These are phyloP conservation scores for Ctenoplectra terminalis DNA, from an alignment of 1,140 invertebrate species.

Conservation along the genomic window DNA sequence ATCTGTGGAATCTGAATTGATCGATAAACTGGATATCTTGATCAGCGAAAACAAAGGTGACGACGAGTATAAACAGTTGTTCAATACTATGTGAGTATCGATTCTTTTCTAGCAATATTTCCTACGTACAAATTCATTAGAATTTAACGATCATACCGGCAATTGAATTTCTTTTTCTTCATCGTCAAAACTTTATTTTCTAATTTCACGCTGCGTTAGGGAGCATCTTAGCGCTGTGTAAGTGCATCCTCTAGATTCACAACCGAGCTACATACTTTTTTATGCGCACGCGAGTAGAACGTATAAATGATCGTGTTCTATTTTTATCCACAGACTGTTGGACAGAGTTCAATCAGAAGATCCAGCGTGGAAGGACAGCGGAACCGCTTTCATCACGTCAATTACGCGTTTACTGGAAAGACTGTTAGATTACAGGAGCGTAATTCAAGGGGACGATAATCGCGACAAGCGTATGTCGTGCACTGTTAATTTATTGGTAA, in stretches of 20 bases:
- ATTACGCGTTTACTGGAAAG: constrained; percentile 94
- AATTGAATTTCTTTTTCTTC: neutral
- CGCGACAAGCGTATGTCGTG: constrained; percentile 97
- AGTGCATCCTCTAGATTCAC: constrained; percentile 81
- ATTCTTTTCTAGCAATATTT: neutral
- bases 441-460: constrained; percentile 96
- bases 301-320: constrained; percentile 1
- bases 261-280: neutral
- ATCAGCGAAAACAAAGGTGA: constrained; percentile 97
- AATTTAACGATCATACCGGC: neutral
- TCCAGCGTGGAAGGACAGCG: constrained; percentile 94
- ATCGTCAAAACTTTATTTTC: neutral
- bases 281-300: neutral
- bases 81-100: constrained; percentile 95
- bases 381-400: constrained; percentile 94
- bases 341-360: constrained; percentile 93
- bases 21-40: constrained; percentile 96
- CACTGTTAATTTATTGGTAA: constrained; percentile 96
- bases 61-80: constrained; percentile 94
- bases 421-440: constrained; percentile 95
- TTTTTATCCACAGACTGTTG: constrained; percentile 87
- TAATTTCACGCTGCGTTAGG: constrained; percentile 85
- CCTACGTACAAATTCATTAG: neutral
- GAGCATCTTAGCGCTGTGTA: constrained; percentile 95
- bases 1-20: constrained; percentile 95